These are phyloP conservation scores for Eupristina koningsbergeri DNA, from an alignment of 1,140 invertebrate species.

Conservation along the genomic window DNA sequence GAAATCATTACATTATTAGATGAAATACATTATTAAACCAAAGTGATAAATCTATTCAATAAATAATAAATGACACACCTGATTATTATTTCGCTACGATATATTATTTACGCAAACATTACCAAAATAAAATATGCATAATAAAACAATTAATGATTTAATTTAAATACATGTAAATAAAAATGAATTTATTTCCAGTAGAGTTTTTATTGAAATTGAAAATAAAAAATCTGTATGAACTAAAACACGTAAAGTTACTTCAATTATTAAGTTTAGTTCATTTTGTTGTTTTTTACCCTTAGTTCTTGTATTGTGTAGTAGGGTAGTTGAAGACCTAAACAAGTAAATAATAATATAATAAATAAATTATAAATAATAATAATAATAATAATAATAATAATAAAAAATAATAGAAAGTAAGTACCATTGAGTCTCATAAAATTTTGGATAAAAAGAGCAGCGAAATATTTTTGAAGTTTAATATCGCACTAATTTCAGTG, in stretches of 20 bases:
- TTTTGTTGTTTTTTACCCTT: too few relatives aligned
- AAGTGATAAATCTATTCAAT: neutral
- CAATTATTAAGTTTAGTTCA: too few relatives aligned
- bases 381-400: too few relatives aligned
- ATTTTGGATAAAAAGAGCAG: neutral
- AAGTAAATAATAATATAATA: too few relatives aligned
- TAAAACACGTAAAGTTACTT: neutral
- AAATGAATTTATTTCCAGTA: neutral
- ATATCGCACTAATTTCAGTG: constrained; percentile 26
- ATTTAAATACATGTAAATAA: neutral
- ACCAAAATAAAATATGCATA: neutral
- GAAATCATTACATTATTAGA: neutral
- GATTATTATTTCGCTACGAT: neutral
- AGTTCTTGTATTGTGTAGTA: too few relatives aligned
- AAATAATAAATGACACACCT: neutral
- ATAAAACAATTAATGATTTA: neutral
- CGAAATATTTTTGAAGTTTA: neutral
- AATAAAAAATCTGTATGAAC: neutral
- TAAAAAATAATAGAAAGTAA: neutral
- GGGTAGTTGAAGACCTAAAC: too few relatives aligned
- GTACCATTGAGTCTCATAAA: neutral
- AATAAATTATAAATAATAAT: too few relatives aligned
- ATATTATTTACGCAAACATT: neutral
- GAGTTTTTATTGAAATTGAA: neutral
- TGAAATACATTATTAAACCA: neutral